These are phyloP conservation scores for Sula dactylatra DNA, from an alignment of 2,113 vertebrate species.

Conservation along the genomic window DNA sequence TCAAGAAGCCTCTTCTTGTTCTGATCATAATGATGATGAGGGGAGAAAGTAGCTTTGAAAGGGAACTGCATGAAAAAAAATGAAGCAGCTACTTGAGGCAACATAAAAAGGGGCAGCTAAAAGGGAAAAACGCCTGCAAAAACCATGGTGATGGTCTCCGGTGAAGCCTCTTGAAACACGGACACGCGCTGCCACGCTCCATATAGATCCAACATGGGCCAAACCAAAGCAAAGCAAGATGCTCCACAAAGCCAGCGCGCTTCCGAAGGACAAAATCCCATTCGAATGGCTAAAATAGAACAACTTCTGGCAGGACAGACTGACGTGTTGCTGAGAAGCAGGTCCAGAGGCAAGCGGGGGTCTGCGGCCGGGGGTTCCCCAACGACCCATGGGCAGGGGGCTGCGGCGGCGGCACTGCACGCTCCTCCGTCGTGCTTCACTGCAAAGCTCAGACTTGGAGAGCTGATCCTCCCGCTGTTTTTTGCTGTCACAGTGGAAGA, in stretches of 20 bases:
- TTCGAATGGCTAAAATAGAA: not conserved
- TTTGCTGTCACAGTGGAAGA: not conserved
- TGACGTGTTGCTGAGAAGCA: not conserved
- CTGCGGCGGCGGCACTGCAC: not conserved
- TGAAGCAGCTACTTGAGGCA: not conserved
- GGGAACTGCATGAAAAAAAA: not conserved
- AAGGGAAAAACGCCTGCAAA: not conserved
- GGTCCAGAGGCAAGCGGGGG: not conserved
- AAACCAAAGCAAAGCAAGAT: not conserved
- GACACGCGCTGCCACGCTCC: not conserved
- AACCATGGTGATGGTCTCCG: not conserved
- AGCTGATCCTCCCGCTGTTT: not conserved
- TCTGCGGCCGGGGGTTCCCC: not conserved
- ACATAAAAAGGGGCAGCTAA: not conserved
- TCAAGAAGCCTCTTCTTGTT: not conserved
- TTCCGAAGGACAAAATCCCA: not conserved
- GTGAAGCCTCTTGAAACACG: not conserved
- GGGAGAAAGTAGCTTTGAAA: not conserved
- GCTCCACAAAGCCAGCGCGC: not conserved
- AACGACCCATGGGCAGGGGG: rapidly evolving
- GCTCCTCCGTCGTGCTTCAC: not conserved
- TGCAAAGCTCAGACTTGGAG: not conserved
- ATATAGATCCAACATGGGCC: not conserved
- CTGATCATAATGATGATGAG: not conserved
- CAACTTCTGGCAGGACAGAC: not conserved